Evolutionary conservation across 2,797 vertebrate genomes (phyloP).

Genomic region (Serranus cabrilla): DNA sequence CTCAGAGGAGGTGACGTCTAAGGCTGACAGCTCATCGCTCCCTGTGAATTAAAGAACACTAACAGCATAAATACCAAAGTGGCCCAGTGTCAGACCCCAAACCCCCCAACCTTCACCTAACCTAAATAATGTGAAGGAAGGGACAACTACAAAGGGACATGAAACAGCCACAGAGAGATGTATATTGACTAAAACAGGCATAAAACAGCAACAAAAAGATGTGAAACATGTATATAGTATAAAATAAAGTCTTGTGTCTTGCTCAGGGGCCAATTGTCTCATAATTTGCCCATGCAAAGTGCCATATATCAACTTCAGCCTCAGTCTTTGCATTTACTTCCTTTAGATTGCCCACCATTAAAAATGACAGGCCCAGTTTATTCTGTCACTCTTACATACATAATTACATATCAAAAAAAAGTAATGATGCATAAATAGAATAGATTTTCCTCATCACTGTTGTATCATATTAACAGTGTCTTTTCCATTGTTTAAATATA

Average conservation of each 20-base stretch:
- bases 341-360: not conserved
- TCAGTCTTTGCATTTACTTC: not conserved
- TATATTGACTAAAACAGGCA: too few species aligned
- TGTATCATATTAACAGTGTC: not conserved
- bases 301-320: not conserved
- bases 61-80: slow-evolving; percentile 10
- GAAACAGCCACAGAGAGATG: too few species aligned
- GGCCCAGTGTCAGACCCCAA: too few species aligned
- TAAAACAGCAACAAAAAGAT: too few species aligned
- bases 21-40: slow-evolving; percentile 67
- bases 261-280: too few species aligned
- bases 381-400: not conserved
- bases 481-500: not conserved
- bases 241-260: too few species aligned
- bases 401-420: not conserved
- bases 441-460: not conserved
- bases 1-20: slow-evolving; percentile 73
- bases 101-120: too few species aligned
- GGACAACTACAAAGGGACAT: too few species aligned
- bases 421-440: not conserved
- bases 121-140: too few species aligned
- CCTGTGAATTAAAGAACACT: slow-evolving; percentile 61
- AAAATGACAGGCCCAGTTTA: not conserved
- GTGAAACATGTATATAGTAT: too few species aligned
- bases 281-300: too few species aligned